Base-by-base conservation (phyloP, 2,888 invertebrate genomes). In the Rhorus exstirpatorius region DNA sequence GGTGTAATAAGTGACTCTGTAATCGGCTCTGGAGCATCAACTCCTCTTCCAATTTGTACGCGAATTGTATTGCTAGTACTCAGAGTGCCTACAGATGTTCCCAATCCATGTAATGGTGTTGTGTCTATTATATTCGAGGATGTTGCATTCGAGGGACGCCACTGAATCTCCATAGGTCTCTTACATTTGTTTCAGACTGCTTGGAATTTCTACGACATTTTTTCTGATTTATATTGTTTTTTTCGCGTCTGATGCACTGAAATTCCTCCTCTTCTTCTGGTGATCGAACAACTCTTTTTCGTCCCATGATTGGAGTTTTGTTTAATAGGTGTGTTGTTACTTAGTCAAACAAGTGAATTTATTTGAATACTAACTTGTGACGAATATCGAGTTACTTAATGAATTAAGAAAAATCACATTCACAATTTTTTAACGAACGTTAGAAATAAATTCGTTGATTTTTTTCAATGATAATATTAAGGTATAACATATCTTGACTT, bases 231-330 rank as follows among this genome's bases (percentile, higher is more conserved):
- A 38, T 17, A 26, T 41, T 10, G 0, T 51, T 60, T 67, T 24
- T 53, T 6, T 71, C 63, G 12, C 63, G 55, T 31, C 21, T 41
- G 3, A 38, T 21, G 21, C 72, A 49, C 60, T 72, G 26, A 0
- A 55, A 31, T 38, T 58, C 38, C 46, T 55, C 63, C 72, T 72
- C 72, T 58, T 79, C 79, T 46, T 79, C 71, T 35, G 79, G 79
- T 24, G 72, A 63, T 6, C 71, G 63, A 46, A 41, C 17, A 21
- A 51, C 67, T 61, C 58, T 70, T 70, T 65, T 60, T 55, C 51
- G n/a, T 49, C 41, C 51, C 77, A 78, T 78, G 10, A 31, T 31
- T 31, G 2, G 31, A 6, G 6, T 19, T 0, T 2, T 21, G 7
- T 24, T 8, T 6, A 53, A 21, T 53, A 12, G 21, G 2, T 53